A percentile compares a stretch with the other conserved stretches of the same genome.
These are phyloP conservation scores for Eulithis testata DNA, from an alignment of 2,888 invertebrate genomes.

Conservation along the genomic window DNA sequence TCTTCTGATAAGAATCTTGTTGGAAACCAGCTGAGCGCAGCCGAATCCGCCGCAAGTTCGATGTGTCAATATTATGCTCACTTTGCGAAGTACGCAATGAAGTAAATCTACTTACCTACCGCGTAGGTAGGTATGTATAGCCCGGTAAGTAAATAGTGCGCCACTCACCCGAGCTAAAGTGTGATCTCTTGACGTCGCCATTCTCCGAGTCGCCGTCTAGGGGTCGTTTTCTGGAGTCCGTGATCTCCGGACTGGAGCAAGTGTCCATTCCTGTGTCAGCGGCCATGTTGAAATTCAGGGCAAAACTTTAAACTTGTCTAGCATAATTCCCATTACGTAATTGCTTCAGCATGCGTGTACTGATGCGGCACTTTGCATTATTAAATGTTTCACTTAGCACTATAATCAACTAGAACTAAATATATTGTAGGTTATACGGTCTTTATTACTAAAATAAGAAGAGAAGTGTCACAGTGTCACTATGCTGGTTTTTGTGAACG, in stretches of 20 bases:
- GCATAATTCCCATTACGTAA: slow-evolving; percentile 85
- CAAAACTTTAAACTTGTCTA: slow-evolving; percentile 84
- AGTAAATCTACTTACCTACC: slow-evolving; percentile 53
- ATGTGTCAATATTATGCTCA: slow-evolving; percentile 78
- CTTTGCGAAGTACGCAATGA: slow-evolving; percentile 75
- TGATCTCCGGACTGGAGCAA: slow-evolving; percentile 96
- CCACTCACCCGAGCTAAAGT: slow-evolving; percentile 94
- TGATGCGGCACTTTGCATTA: slow-evolving; percentile 78
- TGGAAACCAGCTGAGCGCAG: slow-evolving; percentile 65
- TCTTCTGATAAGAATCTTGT: slow-evolving; percentile 80
- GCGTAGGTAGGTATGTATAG: slow-evolving; percentile 46
- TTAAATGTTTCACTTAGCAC: slow-evolving; percentile 78
- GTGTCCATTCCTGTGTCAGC: slow-evolving; percentile 97
- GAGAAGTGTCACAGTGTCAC: slow-evolving; percentile 82
- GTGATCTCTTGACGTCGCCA: slow-evolving; percentile 95
- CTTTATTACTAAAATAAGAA: slow-evolving; percentile 77
- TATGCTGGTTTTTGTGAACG: slow-evolving; percentile 78
- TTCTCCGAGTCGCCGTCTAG: slow-evolving; percentile 94
- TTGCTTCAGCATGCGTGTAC: slow-evolving; percentile 76
- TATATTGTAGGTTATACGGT: slow-evolving; percentile 70
- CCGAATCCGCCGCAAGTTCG: slow-evolving; percentile 64
- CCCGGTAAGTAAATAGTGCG: slow-evolving; percentile 51
- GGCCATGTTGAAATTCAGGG: slow-evolving; percentile 91
- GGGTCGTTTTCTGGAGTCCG: slow-evolving; percentile 95
- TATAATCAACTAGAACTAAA: slow-evolving; percentile 73